Percentiles rank a stretch among this genome's conserved stretches.
phyloP scores from a whole-genome alignment of 1,140 invertebrate species.

The Caerostris extrusa region DNA sequence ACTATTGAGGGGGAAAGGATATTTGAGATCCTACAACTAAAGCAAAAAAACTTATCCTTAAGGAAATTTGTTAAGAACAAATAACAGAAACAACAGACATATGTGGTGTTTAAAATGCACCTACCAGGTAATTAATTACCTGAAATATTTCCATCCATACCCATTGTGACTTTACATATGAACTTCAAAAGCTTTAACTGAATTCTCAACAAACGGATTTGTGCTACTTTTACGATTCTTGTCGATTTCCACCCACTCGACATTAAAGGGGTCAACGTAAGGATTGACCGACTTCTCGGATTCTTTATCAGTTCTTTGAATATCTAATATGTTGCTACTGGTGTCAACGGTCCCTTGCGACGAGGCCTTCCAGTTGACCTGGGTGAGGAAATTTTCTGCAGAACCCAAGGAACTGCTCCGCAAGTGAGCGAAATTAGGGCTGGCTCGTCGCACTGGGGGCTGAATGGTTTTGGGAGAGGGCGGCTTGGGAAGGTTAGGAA shows the following conservation, averaged over 20 bases:
- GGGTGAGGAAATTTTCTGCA: constrained; percentile 77
- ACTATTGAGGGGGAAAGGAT: not conserved
- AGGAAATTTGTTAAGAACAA: not conserved
- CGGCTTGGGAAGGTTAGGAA: constrained; percentile 64
- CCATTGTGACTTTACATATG: constrained; percentile 82
- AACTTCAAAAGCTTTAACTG: constrained; percentile 84
- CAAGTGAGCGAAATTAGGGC: constrained; percentile 83
- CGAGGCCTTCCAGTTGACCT: constrained; percentile 77
- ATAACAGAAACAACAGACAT: constrained; percentile 2
- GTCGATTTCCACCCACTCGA: constrained; percentile 89
- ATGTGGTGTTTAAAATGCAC: constrained; percentile 43
- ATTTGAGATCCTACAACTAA: not conserved
- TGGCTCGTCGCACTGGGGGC: constrained; percentile 80
- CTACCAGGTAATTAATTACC: constrained; percentile 21
- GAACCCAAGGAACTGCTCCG: constrained; percentile 85
- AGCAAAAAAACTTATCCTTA: not conserved
- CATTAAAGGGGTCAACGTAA: constrained; percentile 89
- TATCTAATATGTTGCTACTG: constrained; percentile 75
- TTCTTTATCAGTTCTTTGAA: constrained; percentile 77
- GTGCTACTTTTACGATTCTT: constrained; percentile 80
- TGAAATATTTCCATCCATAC: constrained; percentile 17
- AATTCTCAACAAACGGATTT: constrained; percentile 83
- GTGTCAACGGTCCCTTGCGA: constrained; percentile 72
- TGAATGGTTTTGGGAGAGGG: constrained; percentile 73
- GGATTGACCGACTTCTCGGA: constrained; percentile 59